These are phyloP conservation scores for Euproctis similis DNA, from an alignment of 2,888 invertebrate species.

Conservation along the genomic window DNA sequence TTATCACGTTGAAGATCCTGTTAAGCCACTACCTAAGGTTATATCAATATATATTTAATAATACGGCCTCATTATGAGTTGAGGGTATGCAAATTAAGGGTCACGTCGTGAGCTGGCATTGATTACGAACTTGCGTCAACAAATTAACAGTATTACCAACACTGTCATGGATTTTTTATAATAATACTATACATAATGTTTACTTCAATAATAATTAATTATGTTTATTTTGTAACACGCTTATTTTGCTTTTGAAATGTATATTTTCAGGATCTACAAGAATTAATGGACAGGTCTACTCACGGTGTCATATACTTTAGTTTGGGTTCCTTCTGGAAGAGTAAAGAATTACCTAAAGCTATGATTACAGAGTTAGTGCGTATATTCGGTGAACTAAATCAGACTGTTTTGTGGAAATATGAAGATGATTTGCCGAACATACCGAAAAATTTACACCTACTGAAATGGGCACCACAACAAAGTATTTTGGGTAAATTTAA, in stretches of 20 bases:
- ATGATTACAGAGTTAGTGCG: constrained; percentile 13
- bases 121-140: too few relatives aligned
- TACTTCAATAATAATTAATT: too few relatives aligned
- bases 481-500: constrained; percentile 28
- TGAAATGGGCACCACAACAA: constrained; percentile 36
- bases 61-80: too few relatives aligned
- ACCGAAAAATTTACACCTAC: constrained; percentile 34
- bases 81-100: too few relatives aligned
- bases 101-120: too few relatives aligned
- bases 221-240: too few relatives aligned
- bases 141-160: too few relatives aligned
- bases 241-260: too few relatives aligned
- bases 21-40: constrained; percentile 8
- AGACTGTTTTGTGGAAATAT: constrained; percentile 45
- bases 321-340: constrained; percentile 42
- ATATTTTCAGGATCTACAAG: constrained; percentile 8
- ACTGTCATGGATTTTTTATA: too few relatives aligned
- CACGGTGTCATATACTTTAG: constrained; percentile 49
- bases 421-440: constrained; percentile 24
- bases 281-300: constrained; percentile 32
- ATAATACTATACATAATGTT: too few relatives aligned
- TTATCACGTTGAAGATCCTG: constrained; percentile 20
- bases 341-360: constrained; percentile 28
- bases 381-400: constrained; percentile 34
- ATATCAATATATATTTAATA: too few relatives aligned